These are phyloP conservation scores for Sthenelais limicola DNA, from an alignment of 2,888 invertebrate genomes.

Conservation along the genomic window DNA sequence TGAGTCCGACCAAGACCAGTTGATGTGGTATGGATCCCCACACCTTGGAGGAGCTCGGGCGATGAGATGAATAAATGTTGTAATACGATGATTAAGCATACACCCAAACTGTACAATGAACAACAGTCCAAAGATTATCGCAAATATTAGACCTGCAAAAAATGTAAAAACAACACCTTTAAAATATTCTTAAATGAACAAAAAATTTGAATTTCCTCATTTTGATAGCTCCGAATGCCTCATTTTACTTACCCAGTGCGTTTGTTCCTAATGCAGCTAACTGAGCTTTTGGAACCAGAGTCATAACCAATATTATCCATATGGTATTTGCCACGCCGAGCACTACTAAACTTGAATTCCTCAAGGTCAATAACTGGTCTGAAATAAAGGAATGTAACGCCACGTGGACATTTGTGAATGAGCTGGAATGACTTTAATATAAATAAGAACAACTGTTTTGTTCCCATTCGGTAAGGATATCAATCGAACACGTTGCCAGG, in stretches of 20 bases:
- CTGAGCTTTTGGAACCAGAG: conserved; percentile 57
- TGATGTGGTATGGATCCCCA: conserved; percentile 52
- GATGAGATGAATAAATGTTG: conserved; percentile 56
- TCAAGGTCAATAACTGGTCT: conserved; percentile 56
- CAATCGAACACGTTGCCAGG: too few relatives aligned
- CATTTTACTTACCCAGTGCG: conserved; percentile 60
- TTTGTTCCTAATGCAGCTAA: conserved; percentile 60
- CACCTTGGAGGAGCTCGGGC: conserved; percentile 61
- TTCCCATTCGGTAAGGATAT: too few relatives aligned
- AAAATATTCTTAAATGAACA: too few relatives aligned
- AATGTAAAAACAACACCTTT: not conserved
- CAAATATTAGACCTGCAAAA: conserved; percentile 59
- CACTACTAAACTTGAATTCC: conserved; percentile 60
- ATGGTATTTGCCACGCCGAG: conserved; percentile 58
- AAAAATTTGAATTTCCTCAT: too few relatives aligned
- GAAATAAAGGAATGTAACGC: too few relatives aligned
- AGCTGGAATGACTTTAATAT: too few relatives aligned
- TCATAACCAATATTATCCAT: conserved; percentile 64
- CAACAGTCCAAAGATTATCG: conserved; percentile 61
- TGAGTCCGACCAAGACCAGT: conserved; percentile 56
- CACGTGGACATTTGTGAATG: too few relatives aligned
- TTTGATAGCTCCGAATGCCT: too few relatives aligned
- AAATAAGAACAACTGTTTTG: too few relatives aligned
- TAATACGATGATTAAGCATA: conserved; percentile 60
- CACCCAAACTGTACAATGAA: conserved; percentile 61